Conservation (phyloP, 2,797 vertebrate species). For the Epinephelus awoara region DNA sequence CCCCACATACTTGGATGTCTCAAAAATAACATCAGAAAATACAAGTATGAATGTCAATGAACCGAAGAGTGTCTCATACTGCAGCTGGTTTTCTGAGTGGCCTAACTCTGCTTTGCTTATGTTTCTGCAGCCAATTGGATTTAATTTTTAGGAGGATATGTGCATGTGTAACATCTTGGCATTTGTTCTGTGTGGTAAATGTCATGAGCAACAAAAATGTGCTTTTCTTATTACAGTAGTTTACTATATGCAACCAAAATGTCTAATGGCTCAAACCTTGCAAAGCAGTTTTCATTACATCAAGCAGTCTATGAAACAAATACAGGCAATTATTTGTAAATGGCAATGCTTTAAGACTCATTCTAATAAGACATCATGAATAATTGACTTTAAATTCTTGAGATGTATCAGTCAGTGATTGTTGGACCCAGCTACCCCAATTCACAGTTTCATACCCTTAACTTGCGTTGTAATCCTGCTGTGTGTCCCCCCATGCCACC, state of each 20-base stretch:
- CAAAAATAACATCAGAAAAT: slow-evolving; percentile 23
- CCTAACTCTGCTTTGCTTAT: not conserved
- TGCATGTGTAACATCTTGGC: not conserved
- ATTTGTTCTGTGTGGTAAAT: not conserved
- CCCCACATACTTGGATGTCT: slow-evolving; percentile 1
- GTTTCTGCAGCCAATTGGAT: not conserved
- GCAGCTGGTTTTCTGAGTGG: not conserved
- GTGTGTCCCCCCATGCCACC: too few species aligned
- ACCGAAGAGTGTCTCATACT: not conserved
- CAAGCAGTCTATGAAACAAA: not conserved
- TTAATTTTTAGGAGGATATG: not conserved
- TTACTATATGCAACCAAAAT: not conserved
- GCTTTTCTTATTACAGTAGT: not conserved
- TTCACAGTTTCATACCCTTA: too few species aligned
- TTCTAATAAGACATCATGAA: not conserved
- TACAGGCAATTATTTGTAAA: not conserved
- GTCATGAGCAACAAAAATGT: not conserved
- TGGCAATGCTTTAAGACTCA: not conserved
- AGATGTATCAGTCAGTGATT: not conserved
- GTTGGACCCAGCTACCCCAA: too few species aligned
- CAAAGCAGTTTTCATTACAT: not conserved
- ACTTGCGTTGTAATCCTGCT: too few species aligned
- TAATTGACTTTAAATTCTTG: not conserved
- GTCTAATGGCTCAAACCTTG: not conserved
- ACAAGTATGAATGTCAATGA: not conserved